Evolutionary conservation across 2,797 vertebrate genomes (phyloP), one percentile per base, ranked within the genome.

Genomic region (Hoplostethus mediterraneus): DNA sequence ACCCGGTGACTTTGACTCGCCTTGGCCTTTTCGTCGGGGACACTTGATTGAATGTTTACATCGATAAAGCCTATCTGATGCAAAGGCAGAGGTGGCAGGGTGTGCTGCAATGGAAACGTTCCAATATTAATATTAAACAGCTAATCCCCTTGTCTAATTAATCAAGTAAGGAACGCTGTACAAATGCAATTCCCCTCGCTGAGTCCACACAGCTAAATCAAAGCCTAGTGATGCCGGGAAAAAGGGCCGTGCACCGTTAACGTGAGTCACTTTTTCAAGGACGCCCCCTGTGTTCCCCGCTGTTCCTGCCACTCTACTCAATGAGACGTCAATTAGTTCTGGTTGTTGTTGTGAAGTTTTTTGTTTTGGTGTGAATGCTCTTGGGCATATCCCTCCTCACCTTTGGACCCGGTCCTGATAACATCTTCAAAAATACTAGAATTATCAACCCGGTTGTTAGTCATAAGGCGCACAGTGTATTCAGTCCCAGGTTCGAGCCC

Each of bases 381-480:
- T 69, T 44, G 6, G 11, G 38, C 65, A 55, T 21, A 21, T 52
- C 5, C 55, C 77, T 85, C 85, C 96, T 97, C 96, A 97, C 95
- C 96, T 97, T 94, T 94, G 85, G 94, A 95, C 94, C 92, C 91
- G 36, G 96, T 96, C 84, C 90, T 95, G 95, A 97, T 94, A 93
- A 97, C 94, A 92, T 96, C 96, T 95, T 96, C 95, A 95, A 96
- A 97, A 94, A 97, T 95, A 93, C 95, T 96, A 96, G 94, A 95
- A 93, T 96, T 96, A 96, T 95, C 94, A 92, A 94, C 90, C 95
- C 94, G 92, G 85, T 93, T 94, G 95, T 96, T 96, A 92, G 96
- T 94, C 94, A 96, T 92, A 81, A 96, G 94, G 84, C 92, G 95
- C 90, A 97, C 94, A 91, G 93, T 95, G 86, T 95, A 96, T 67